Conservation (phyloP, 2,888 invertebrate genomes). For the Athrips mouffetella region DNA sequence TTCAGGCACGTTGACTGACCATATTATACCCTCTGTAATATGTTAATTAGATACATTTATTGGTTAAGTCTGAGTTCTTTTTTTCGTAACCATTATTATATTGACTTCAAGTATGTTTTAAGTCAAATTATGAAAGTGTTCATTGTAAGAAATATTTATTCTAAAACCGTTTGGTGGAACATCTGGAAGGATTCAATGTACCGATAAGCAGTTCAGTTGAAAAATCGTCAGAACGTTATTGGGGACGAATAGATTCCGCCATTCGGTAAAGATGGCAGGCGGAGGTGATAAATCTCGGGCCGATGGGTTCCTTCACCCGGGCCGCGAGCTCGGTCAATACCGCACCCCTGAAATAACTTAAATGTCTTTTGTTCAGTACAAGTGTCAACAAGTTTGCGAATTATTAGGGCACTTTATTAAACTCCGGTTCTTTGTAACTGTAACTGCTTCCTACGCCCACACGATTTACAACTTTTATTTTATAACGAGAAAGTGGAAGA, state of each 20-base stretch:
- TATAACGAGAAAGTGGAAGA: too few species aligned
- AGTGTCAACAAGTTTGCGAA: conserved; percentile 9
- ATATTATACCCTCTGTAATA: too few species aligned
- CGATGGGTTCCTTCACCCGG: conserved; percentile 5
- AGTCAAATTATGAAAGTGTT: too few species aligned
- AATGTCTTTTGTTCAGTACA: background rate
- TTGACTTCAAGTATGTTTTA: too few species aligned
- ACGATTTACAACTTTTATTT: too few species aligned
- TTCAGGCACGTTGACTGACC: too few species aligned
- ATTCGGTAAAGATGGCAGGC: conserved; percentile 3
- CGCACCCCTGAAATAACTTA: background rate
- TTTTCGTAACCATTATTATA: too few species aligned
- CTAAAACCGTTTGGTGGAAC: too few species aligned
- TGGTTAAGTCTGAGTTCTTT: too few species aligned
- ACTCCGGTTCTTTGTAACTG: background rate
- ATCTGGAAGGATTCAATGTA: background rate
- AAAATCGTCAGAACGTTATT: background rate
- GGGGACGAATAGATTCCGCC: background rate
- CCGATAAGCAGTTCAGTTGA: background rate
- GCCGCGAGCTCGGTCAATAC: background rate
- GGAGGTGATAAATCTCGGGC: conserved; percentile 10
- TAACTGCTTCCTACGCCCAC: too few species aligned
- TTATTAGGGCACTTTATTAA: conserved; percentile 4
- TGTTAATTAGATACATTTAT: too few species aligned
- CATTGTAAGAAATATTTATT: too few species aligned